Evolutionary conservation across 2,797 vertebrate genomes (phyloP).

Genomic region (Mareca penelope): DNA sequence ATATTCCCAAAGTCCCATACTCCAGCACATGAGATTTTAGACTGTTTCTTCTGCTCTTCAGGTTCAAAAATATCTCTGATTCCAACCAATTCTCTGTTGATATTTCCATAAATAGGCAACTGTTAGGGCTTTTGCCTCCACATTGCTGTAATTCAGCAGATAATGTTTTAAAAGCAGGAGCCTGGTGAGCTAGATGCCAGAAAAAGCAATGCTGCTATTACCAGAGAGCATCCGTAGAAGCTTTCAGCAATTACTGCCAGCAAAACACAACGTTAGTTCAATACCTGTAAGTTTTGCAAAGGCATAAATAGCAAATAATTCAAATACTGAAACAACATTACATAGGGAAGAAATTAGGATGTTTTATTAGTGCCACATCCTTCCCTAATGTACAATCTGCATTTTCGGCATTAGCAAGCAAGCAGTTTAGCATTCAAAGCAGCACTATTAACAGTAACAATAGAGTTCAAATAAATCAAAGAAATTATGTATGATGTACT

Average conservation of each 20-base stretch:
- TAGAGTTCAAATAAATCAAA: not conserved
- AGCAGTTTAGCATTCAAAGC: not conserved
- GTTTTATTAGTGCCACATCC: not conserved
- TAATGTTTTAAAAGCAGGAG: not conserved
- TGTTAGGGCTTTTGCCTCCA: not conserved
- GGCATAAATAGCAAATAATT: not conserved
- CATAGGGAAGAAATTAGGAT: not conserved
- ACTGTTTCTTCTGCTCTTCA: not conserved
- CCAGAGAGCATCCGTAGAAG: not conserved
- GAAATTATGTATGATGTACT: not conserved
- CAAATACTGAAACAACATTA: not conserved
- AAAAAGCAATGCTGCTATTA: not conserved
- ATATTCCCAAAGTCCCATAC: not conserved
- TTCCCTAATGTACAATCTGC: not conserved
- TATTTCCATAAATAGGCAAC: not conserved
- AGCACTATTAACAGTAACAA: not conserved
- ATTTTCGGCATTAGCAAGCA: not conserved
- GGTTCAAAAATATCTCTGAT: not conserved
- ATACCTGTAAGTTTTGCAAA: not conserved
- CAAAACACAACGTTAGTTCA: not conserved
- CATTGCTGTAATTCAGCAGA: not conserved
- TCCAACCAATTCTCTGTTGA: not conserved
- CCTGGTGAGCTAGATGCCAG: not conserved
- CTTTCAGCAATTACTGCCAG: not conserved
- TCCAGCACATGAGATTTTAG: not conserved